Conservation (phyloP, 2,797 vertebrate species). For the Acanthis flammea region DNA sequence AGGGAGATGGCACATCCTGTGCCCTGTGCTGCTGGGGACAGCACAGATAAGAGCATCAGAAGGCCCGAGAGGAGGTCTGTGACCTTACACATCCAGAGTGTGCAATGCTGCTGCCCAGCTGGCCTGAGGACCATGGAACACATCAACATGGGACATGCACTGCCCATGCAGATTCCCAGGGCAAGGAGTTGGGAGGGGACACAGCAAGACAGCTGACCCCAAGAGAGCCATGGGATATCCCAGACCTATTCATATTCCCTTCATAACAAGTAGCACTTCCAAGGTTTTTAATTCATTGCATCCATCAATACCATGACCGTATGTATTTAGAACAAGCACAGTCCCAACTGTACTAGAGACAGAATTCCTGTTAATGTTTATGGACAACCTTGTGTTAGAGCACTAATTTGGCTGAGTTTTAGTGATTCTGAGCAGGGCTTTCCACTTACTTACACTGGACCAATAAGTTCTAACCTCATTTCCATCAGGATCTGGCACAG, state of each 20-base stretch:
- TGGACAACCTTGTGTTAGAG: background rate
- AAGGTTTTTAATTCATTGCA: background rate
- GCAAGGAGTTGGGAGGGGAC: background rate
- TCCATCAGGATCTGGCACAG: background rate
- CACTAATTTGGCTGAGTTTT: background rate
- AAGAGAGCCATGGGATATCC: background rate
- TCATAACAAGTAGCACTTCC: background rate
- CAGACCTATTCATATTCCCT: background rate
- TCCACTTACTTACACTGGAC: background rate
- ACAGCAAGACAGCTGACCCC: background rate
- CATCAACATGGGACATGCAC: background rate
- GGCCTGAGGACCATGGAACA: background rate
- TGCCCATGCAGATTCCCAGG: background rate
- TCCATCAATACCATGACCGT: background rate
- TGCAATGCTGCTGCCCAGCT: fast-evolving
- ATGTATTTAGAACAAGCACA: background rate
- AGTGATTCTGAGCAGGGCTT: background rate
- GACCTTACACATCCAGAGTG: background rate
- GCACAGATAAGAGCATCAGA: background rate
- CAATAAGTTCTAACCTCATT: background rate
- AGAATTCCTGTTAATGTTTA: background rate
- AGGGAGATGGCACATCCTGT: background rate
- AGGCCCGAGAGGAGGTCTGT: background rate
- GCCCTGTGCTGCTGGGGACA: background rate
- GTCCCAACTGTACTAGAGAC: background rate